These are phyloP conservation scores for Eubasilissa splendida DNA, from an alignment of 2,888 invertebrate genomes.

Conservation along the genomic window DNA sequence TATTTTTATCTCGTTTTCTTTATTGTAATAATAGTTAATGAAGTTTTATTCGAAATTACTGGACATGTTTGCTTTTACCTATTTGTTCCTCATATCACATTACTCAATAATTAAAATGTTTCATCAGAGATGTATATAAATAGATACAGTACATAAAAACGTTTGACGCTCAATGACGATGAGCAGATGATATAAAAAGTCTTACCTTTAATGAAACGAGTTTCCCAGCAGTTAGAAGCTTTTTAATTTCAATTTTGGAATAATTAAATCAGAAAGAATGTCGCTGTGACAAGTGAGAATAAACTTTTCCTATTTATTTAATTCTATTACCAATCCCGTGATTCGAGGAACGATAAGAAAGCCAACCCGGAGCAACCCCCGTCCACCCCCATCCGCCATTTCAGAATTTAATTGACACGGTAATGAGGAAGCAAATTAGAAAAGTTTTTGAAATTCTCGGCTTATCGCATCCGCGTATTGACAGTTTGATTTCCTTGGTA, in stretches of 20 bases:
- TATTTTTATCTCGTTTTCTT: too few species aligned
- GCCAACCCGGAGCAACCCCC: slow-evolving; percentile 4
- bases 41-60: too few species aligned
- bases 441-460: slow-evolving; percentile 51
- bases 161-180: too few species aligned
- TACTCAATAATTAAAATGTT: too few species aligned
- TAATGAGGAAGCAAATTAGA: slow-evolving; percentile 58
- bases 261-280: slow-evolving; percentile 45
- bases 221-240: slow-evolving; percentile 16
- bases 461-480: slow-evolving; percentile 54
- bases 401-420: slow-evolving; percentile 58
- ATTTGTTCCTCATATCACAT: too few species aligned
- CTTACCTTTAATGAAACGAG: slow-evolving; percentile 4
- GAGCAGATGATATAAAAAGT: slow-evolving; percentile 8
- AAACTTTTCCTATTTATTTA: slow-evolving; percentile 58
- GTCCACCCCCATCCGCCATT: slow-evolving; percentile 38
- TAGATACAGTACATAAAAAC: too few species aligned
- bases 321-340: slow-evolving; percentile 53
- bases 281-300: slow-evolving; percentile 42
- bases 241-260: slow-evolving; percentile 38
- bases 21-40: too few species aligned
- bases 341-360: slow-evolving; percentile 47
- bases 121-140: too few species aligned
- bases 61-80: too few species aligned
- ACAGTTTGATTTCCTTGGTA: slow-evolving; percentile 54